Evolutionary conservation across 2,113 vertebrate genomes (phyloP), one percentile per base, ranked within the genome.

Genomic region (Ochotona princeps): DNA sequence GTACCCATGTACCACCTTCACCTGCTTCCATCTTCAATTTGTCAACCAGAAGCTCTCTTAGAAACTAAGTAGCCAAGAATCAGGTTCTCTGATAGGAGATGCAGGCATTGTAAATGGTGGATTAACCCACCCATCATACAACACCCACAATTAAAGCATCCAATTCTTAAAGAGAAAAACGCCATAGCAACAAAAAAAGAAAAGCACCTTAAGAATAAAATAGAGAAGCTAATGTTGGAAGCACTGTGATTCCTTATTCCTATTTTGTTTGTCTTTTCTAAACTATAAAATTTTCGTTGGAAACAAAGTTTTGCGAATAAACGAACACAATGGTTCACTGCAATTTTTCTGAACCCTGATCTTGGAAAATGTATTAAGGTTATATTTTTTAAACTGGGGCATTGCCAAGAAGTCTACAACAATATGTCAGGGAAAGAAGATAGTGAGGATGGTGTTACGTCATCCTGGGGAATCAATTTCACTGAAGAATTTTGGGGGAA

Each of bases 381-480:
- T 73, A 1, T 26, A 44, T 73, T 60, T 89, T 88, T 92, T 80
- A 66, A 83, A 35, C 30, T 21, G 15, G 8, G 44, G 1, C 2
- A 54, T 32, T 44, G 72, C 9, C n/a, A 49, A 95, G 35, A 87
- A 1, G 0, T 76, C 14, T 57, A 7, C 2, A 51, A 20, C 25
- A 30, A 57, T 44, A 26, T 13, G 80, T 76, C 32, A 60, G 26
- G 15, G 28, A 9, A 8, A 60, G 90, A 66, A 15, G n/a, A 81
- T 4, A n/a, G n/a, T 10, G 51, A 80, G 25, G 23, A 18, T 57
- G 11, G 5, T 20, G 66, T 25, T 83, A 94, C 35, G 20, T 76
- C n/a, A 32, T 9, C 44, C 47, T 25, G 10, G 15, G 86, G 32
- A 92, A 92, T 75, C 65, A 86, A 93, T 94, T 79, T 92, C 25